Base-by-base conservation (phyloP, 2,113 vertebrate species). In the Aldabrachelys gigantea region DNA sequence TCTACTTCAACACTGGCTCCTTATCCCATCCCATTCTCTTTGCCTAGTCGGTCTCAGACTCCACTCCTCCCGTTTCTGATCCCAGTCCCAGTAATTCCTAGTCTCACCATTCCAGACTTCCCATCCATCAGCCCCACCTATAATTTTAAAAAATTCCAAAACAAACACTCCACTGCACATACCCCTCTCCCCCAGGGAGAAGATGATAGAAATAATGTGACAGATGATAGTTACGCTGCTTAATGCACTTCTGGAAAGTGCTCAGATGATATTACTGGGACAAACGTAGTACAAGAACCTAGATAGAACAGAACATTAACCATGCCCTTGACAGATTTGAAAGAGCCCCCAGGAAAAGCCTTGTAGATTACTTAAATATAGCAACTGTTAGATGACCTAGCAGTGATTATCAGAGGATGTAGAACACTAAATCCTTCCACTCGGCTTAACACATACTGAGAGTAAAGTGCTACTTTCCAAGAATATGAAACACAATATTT, bases 301-400 rank as follows among this genome's bases (percentile, higher is more conserved):
- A 75, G 16, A 89, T 86, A 95, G 78, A 44, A 95, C 14, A 47
- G 82, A 97, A 96, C 95, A 82, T 47, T 94, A 97, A 97, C 95
- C 88, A 82, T 79, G 92, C 19, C 85, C 94, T 92, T 97, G 92
- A 96, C 92, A 95, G 92, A 92, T 9, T 88, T 85, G 65, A 75
- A 52, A 31, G 41, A 62, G 80, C 72, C 89, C 80, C 85, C 88
- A 31, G 47, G 89, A 91, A 88, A 17, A 35, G 91, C 81, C 83
- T 54, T 62, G 81, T 83, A 80, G 31, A 27, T 49, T 82, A 75
- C 84, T 83, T 84, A 91, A 96, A 95, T 47, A 89, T 44, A 90
- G 87, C 85, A 84, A 81, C 92, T 80, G 90, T 89, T n/a, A 84
- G 96, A 96, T 87, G 96, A 90, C 21, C 72, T 78, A 69, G 79